Percentiles rank a stretch among this genome's conserved stretches.
Evolutionary conservation across 2,113 vertebrate genomes (phyloP).

Genomic region (Vimba vimba): DNA sequence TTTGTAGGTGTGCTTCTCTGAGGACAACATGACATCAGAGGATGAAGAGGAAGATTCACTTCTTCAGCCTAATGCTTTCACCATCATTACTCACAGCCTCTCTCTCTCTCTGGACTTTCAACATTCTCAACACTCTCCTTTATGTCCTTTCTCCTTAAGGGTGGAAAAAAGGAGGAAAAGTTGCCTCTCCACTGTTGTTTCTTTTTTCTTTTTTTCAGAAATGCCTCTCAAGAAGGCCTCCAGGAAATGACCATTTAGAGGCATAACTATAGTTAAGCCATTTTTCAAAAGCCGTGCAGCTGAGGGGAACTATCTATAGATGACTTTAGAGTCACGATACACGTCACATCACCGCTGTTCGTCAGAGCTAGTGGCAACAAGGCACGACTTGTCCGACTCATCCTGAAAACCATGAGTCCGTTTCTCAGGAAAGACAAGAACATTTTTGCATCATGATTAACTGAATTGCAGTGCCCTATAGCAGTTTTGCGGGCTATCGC

Average conservation of each 20-base stretch:
- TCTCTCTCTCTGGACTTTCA: neutral
- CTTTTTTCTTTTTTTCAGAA: neutral
- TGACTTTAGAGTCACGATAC: neutral
- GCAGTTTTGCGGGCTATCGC: slow-evolving; percentile 12
- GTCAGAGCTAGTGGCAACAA: neutral
- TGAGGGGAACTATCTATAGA: slow-evolving; percentile 40
- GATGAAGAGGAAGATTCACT: slow-evolving; percentile 49
- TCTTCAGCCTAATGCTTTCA: slow-evolving; percentile 30
- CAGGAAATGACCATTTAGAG: slow-evolving; percentile 53
- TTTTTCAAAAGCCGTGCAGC: slow-evolving; percentile 28
- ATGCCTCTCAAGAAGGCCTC: slow-evolving; percentile 24
- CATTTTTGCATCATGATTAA: neutral
- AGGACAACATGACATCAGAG: slow-evolving; percentile 22
- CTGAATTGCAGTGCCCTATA: neutral
- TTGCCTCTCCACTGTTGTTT: slow-evolving; percentile 1
- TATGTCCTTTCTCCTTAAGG: neutral
- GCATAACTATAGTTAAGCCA: slow-evolving; percentile 21
- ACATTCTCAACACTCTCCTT: slow-evolving; percentile 15
- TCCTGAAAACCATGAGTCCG: slow-evolving; percentile 14
- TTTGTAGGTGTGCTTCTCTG: neutral
- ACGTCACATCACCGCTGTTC: neutral
- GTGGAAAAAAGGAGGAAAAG: neutral
- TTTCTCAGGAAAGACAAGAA: neutral
- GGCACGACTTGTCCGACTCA: neutral
- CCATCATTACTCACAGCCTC: slow-evolving; percentile 2